Percentiles rank a stretch among this genome's conserved stretches.
phyloP scores from a whole-genome alignment of 2,888 invertebrate genomes.

The Globia sparganii region DNA sequence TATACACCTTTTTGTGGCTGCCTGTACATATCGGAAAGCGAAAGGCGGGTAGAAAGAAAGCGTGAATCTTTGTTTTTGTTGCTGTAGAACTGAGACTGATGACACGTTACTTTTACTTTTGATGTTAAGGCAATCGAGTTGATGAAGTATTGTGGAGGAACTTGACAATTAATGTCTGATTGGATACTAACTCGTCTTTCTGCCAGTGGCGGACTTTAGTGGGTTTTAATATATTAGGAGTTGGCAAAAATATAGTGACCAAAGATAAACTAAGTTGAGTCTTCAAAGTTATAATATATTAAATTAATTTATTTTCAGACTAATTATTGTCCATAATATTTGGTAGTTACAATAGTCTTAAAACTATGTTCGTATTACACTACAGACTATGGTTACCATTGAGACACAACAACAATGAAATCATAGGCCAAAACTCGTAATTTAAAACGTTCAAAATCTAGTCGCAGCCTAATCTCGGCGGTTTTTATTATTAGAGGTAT shows the following conservation, averaged over 20 bases:
- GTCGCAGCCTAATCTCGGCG: too few species aligned
- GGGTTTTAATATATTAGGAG: neutral
- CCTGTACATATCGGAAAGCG: conserved; percentile 38
- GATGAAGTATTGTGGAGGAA: conserved; percentile 34
- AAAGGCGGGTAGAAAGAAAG: conserved; percentile 51
- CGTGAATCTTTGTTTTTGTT: conserved; percentile 35
- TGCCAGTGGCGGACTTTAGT: too few species aligned
- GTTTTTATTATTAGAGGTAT: too few species aligned
- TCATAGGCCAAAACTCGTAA: too few species aligned
- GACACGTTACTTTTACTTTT: conserved; percentile 59
- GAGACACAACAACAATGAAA: too few species aligned
- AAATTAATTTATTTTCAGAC: too few species aligned
- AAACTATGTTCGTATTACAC: too few species aligned
- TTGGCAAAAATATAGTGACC: neutral
- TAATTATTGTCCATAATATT: too few species aligned
- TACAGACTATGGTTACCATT: too few species aligned
- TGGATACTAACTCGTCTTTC: neutral
- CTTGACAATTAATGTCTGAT: conserved; percentile 16
- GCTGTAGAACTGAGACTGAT: conserved; percentile 20
- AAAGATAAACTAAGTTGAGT: neutral
- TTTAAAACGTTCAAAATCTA: too few species aligned
- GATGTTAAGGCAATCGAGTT: conserved; percentile 23
- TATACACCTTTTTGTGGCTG: neutral
- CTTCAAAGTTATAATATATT: neutral
- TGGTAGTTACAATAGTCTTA: too few species aligned